Base-by-base conservation (phyloP, 1,140 invertebrate genomes). In the Macrobrachium nipponense region DNA sequence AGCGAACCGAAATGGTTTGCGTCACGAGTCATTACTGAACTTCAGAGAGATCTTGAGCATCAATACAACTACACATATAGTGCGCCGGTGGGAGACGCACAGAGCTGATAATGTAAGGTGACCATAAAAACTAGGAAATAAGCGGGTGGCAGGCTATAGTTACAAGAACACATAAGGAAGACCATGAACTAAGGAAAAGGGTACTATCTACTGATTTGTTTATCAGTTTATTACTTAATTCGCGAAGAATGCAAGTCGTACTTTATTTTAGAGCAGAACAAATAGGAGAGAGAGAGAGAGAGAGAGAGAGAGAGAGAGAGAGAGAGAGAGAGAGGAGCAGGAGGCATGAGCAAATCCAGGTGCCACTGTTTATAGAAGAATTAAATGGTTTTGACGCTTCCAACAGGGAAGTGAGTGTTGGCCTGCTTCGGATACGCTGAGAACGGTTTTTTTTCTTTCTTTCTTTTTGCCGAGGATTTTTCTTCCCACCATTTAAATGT, bases 241-340 rank as follows among this genome's bases (percentile, higher is more conserved):
- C 51, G 7, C 12, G 70, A 73, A 73, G 27, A 36, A 27, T 11
- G 70, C 18, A 51, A 73, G 70, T 7, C 5, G 27, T 36, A 36
- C 11, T 11, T 3, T 15, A 18, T 15, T 23, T 27, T 23, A 70
- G 66, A 70, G 3, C 12, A 36, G 36, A 36, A 27, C 10, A 23
- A 73, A 23, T 23, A 23, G 27, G 70, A 73, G 70, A 73, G 70
- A 73, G 70, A 73, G 70, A 73, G 70, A 73, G 70, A 73, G 70
- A 73, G n/a, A 77, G 44, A 51, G 44, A 17, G 51, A 51, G 51
- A 51, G 51, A 51, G 51, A 51, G 51, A 51, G 51, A 51, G 51
- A 51, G 51, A 51, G 51, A 51, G 51, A 51, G 51, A 51, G 51
- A 51, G 51, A 51, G 61, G 15, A 68, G 36, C n/a, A 12, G 27